Evolutionary conservation across 2,888 invertebrate species (phyloP), one percentile per base, ranked within the genome.

Genomic region (Ethmia dodecea): DNA sequence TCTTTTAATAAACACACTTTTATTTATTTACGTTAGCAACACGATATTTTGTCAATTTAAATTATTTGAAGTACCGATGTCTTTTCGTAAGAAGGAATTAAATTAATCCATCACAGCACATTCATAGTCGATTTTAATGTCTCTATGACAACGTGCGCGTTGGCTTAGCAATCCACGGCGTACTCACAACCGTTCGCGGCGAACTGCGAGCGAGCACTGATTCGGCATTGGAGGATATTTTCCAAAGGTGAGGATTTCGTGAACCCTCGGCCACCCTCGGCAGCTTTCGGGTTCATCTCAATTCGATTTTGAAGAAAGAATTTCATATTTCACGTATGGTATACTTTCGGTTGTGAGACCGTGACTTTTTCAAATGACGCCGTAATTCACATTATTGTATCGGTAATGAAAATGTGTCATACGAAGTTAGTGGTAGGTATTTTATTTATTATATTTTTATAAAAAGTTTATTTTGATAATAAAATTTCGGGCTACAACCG

Each of bases 191-290:
- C 65, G 41, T 53, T 47, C 69, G 57, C 66, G 52, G 45, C 59
- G 61, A 60, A 51, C 50, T 52, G 50, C 77, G 61, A 72, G 54
- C 64, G 56, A 62, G 64, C 76, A 84, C 84, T 86, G 81, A 76
- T 74, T 81, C 81, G 67, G 74, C 72, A 78, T 81, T 79, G 78
- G 81, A 60, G 13, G 71, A 60, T 70, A 68, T 73, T 74, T 74
- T 78, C 66, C 57, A 80, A 81, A 84, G 84, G 84, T 84, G 79
- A 81, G 81, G 70, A 73, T 61, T 60, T 77, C 83, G 80, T 61
- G 49, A 51, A 48, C 47, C 45, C 66, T 76, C 84, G 84, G 72
- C 52, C 24, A 38, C 45, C 47, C 50, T 80, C 81, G 84, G 71
- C 47, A 42, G 42, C 53, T 50, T 54, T 76, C 80, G 81, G 65